Conservation (phyloP, 2,113 vertebrate species). For the Odocoileus virginianus region DNA sequence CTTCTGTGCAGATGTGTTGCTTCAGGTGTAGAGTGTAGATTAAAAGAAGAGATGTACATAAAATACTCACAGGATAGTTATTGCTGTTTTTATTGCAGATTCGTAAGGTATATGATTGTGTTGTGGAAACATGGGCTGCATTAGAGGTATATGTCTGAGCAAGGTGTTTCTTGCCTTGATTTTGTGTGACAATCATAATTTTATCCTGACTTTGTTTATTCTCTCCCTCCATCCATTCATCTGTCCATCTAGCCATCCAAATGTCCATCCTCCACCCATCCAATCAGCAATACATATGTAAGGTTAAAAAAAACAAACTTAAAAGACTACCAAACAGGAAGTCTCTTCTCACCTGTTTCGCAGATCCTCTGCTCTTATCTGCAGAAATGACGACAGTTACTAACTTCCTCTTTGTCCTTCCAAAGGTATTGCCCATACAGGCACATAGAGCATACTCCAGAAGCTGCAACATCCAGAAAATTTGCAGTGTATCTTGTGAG, state of each 20-base stretch:
- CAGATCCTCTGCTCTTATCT: neutral
- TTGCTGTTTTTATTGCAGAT: neutral
- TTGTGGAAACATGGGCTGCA: neutral
- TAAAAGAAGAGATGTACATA: neutral
- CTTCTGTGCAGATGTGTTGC: neutral
- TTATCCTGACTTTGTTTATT: neutral
- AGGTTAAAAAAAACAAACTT: neutral
- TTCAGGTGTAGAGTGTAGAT: too few relatives aligned
- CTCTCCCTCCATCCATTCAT: neutral
- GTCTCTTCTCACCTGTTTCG: neutral
- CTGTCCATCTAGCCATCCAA: neutral
- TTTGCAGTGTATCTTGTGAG: neutral
- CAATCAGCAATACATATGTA: neutral
- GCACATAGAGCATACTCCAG: too few relatives aligned
- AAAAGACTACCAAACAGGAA: neutral
- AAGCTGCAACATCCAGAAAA: neutral
- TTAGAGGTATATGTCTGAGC: neutral
- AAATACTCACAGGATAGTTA: neutral
- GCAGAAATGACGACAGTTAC: neutral
- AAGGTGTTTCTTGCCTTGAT: neutral
- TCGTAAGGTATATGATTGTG: too few relatives aligned
- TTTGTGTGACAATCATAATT: neutral
- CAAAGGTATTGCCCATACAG: fast-evolving
- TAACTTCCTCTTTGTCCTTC: neutral
- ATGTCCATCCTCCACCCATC: neutral